A percentile compares a stretch with the other conserved stretches of the same genome.
Conservation (phyloP, 2,797 vertebrate genomes). For the Bufotes viridis region DNA sequence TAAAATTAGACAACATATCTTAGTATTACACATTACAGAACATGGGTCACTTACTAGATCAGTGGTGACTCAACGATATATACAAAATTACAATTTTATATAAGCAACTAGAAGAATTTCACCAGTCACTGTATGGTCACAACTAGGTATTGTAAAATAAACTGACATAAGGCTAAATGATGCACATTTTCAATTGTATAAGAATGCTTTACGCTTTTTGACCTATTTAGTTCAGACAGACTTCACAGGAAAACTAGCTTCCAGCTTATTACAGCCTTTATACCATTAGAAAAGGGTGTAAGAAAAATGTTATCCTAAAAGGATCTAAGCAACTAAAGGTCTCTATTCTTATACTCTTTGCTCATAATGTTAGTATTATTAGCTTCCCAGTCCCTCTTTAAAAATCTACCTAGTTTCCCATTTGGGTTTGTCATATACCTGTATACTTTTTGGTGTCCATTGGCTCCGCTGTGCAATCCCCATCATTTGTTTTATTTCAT, state of each 20-base stretch:
- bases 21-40: neutral
- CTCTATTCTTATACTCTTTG: neutral
- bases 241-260: neutral
- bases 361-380: neutral
- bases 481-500: too few species aligned
- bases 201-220: neutral
- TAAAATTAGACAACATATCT: slow-evolving; percentile 8
- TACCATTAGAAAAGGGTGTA: neutral
- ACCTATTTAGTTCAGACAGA: neutral
- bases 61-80: neutral
- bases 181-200: neutral
- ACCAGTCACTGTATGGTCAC: neutral
- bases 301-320: neutral
- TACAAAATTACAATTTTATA: neutral
- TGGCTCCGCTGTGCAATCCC: too few species aligned
- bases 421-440: too few species aligned
- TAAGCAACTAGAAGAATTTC: neutral
- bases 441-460: too few species aligned
- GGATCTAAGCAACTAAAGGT: neutral
- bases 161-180: neutral
- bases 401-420: too few species aligned
- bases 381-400: too few species aligned
- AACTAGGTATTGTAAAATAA: neutral
- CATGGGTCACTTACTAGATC: neutral
- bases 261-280: neutral